phyloP scores from a whole-genome alignment of 2,113 vertebrate species.

The Tretioscincus oriximinensis region DNA sequence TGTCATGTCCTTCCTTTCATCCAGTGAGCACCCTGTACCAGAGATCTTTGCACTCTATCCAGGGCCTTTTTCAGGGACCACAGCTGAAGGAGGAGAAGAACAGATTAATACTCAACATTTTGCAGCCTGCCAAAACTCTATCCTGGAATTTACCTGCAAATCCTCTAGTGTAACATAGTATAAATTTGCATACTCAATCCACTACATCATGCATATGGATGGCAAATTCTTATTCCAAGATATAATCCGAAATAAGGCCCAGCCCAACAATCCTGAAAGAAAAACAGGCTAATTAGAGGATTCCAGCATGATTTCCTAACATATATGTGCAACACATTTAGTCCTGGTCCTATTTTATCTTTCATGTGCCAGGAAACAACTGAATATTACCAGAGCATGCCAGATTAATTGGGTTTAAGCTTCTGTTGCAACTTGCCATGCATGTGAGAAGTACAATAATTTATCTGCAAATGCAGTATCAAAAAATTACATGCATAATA shows the following conservation, averaged over 20 bases:
- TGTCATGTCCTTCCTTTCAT: too few species aligned
- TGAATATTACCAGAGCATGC: background rate
- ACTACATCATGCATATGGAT: background rate
- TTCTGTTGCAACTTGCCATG: background rate
- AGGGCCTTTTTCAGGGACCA: too few species aligned
- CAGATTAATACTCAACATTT: too few species aligned
- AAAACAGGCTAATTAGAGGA: too few species aligned
- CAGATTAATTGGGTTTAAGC: constrained; percentile 5
- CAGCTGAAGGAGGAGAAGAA: too few species aligned
- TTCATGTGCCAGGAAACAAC: background rate
- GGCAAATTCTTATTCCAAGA: too few species aligned
- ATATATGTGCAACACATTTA: background rate
- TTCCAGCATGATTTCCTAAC: background rate
- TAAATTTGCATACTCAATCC: background rate
- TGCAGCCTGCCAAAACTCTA: too few species aligned
- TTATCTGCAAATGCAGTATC: constrained; percentile 18
- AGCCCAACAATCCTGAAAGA: accelerated
- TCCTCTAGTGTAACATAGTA: background rate
- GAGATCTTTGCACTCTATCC: too few species aligned
- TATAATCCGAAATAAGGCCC: too few species aligned
- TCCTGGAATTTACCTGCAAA: too few species aligned
- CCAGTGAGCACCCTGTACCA: too few species aligned
- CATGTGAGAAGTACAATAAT: background rate
- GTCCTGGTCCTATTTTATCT: background rate
- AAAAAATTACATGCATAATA: constrained; percentile 14